Conservation (phyloP, 2,797 vertebrate species). For the Prunella strophiata region DNA sequence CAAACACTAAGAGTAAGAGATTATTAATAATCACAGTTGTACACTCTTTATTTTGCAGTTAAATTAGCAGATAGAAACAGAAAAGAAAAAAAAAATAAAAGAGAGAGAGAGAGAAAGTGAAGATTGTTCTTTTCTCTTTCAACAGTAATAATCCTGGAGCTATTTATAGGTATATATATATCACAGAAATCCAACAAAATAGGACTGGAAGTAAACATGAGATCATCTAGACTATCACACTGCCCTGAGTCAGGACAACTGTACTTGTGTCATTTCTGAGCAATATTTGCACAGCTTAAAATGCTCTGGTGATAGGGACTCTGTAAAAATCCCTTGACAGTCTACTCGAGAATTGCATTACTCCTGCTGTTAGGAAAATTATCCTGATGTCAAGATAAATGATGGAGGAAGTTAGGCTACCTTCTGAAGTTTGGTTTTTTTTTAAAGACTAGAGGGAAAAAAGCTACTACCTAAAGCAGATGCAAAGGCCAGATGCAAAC, state of each 20-base stretch:
- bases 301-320: not conserved
- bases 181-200: slow-evolving; percentile 39
- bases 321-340: slow-evolving; percentile 35
- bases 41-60: not conserved
- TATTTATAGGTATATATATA: slow-evolving; percentile 10
- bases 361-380: slow-evolving; percentile 1
- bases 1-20: not conserved
- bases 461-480: slow-evolving; percentile 8
- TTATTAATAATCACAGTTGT: not conserved
- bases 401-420: not conserved
- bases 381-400: slow-evolving; percentile 25
- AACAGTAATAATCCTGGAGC: not conserved
- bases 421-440: not conserved
- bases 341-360: slow-evolving; percentile 5
- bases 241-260: slow-evolving; percentile 46
- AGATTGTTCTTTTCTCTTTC: not conserved
- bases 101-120: not conserved
- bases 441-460: not conserved
- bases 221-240: slow-evolving; percentile 29
- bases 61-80: not conserved
- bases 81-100: not conserved
- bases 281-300: slow-evolving; percentile 13
- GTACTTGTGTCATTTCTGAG: not conserved
- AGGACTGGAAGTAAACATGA: slow-evolving; percentile 43
- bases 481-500: not conserved